These are phyloP conservation scores for Cephalopachus bancanus DNA, from an alignment of 2,797 vertebrate genomes.

Conservation along the genomic window DNA sequence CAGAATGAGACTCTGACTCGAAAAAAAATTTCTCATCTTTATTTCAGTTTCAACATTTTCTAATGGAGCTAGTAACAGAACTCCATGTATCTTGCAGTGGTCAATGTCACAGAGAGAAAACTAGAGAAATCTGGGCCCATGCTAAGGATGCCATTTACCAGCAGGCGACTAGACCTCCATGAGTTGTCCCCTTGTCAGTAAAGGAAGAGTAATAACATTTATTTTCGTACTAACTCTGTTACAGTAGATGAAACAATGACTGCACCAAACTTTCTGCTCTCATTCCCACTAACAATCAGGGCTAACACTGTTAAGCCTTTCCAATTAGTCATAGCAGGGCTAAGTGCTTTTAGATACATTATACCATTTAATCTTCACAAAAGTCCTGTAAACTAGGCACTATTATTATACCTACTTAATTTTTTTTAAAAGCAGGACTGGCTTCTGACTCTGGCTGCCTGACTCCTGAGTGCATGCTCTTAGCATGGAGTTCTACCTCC, in stretches of 20 bases:
- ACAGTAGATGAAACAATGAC: fast-evolving
- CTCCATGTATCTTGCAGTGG: too few species aligned
- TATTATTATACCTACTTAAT: background rate
- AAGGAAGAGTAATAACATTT: background rate
- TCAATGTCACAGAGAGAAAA: too few species aligned
- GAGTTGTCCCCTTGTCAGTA: too few species aligned
- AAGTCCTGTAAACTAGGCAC: background rate
- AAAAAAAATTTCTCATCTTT: too few species aligned
- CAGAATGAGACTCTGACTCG: too few species aligned
- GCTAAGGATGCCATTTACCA: too few species aligned
- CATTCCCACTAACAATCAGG: background rate
- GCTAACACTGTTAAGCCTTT: background rate
- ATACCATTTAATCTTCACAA: background rate
- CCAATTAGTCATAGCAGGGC: background rate
- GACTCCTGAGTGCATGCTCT: background rate
- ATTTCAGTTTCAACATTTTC: too few species aligned
- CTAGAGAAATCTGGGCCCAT: too few species aligned
- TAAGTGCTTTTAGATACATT: background rate
- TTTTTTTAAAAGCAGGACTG: background rate
- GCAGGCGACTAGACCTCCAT: too few species aligned
- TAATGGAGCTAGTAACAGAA: too few species aligned
- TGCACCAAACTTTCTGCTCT: background rate
- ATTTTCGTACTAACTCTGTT: background rate
- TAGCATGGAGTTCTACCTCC: background rate
- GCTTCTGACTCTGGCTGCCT: background rate